Evolutionary conservation across 1,140 invertebrate genomes (phyloP).

Genomic region (Patella vulgata): DNA sequence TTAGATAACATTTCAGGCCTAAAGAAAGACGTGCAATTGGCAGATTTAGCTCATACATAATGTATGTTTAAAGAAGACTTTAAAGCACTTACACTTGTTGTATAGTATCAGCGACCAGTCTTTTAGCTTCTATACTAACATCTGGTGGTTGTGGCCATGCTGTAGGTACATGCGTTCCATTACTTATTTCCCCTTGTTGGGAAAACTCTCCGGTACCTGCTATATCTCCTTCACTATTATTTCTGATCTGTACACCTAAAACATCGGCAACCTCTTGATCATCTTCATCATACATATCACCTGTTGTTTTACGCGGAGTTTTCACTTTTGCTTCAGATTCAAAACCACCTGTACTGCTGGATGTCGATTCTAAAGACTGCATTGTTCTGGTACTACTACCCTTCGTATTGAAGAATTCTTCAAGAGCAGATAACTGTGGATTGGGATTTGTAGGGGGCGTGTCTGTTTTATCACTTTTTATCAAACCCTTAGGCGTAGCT

Average conservation of each 20-base stretch:
- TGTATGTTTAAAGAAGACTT: no score
- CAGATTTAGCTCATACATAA: no score
- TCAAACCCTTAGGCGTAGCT: constrained; percentile 35
- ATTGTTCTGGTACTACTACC: no score
- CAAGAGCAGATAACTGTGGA: background rate
- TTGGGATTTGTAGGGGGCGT: constrained; percentile 26
- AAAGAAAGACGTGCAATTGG: no score
- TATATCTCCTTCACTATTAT: constrained; percentile 2
- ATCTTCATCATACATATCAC: constrained; percentile 54
- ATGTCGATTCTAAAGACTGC: constrained; percentile 43
- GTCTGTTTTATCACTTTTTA: constrained; percentile 9
- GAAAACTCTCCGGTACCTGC: background rate
- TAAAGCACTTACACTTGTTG: constrained; percentile 25
- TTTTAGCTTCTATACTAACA: constrained; percentile 39
- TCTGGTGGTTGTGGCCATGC: constrained; percentile 60
- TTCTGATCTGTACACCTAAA: constrained; percentile 22
- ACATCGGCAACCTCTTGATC: constrained; percentile 62
- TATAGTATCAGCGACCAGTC: constrained; percentile 17
- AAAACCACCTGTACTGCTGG: constrained; percentile 76
- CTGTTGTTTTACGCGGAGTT: constrained; percentile 45
- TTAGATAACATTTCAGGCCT: no score
- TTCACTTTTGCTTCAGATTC: constrained; percentile 85
- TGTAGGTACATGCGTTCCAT: constrained; percentile 29
- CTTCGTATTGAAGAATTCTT: no score
- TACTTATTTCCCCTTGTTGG: constrained; percentile 1